Percentiles rank a stretch among this genome's conserved stretches.
Evolutionary conservation across 2,797 vertebrate species (phyloP).

Genomic region (Cyclopterus lumpus): DNA sequence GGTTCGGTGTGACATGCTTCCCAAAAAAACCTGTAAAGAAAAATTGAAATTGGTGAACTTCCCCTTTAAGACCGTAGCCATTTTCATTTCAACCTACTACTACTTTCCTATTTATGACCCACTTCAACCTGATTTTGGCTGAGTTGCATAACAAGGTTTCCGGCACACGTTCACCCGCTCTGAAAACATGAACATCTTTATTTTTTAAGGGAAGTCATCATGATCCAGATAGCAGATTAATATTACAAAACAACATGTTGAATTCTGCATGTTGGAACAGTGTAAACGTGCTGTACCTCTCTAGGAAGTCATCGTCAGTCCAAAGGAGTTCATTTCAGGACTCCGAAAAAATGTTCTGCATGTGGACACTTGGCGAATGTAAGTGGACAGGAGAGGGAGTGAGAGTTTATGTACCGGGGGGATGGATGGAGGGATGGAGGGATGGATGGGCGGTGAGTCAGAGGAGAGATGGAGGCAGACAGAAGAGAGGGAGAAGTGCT

Average conservation of each 20-base stretch:
- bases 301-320: background rate
- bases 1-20: too few species aligned
- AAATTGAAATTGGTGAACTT: background rate
- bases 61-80: background rate
- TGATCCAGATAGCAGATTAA: background rate
- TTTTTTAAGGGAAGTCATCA: slow-evolving; percentile 7
- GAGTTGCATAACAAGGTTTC: slow-evolving; percentile 20
- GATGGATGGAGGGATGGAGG: slow-evolving; percentile 7
- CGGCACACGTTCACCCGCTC: slow-evolving; percentile 1
- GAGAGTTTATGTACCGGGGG: slow-evolving; percentile 40
- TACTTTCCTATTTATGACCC: background rate
- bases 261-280: background rate
- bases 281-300: background rate
- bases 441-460: slow-evolving; percentile 66
- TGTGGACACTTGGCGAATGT: slow-evolving; percentile 29
- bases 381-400: slow-evolving; percentile 27
- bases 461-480: slow-evolving; percentile 57
- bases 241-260: background rate
- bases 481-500: slow-evolving; percentile 68
- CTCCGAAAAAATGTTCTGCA: slow-evolving; percentile 1
- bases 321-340: slow-evolving; percentile 38
- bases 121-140: slow-evolving; percentile 5
- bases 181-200: slow-evolving; percentile 3
- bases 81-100: background rate
- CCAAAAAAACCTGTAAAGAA: too few species aligned